phyloP scores from a whole-genome alignment of 2,888 invertebrate genomes.

The Catocala nupta region DNA sequence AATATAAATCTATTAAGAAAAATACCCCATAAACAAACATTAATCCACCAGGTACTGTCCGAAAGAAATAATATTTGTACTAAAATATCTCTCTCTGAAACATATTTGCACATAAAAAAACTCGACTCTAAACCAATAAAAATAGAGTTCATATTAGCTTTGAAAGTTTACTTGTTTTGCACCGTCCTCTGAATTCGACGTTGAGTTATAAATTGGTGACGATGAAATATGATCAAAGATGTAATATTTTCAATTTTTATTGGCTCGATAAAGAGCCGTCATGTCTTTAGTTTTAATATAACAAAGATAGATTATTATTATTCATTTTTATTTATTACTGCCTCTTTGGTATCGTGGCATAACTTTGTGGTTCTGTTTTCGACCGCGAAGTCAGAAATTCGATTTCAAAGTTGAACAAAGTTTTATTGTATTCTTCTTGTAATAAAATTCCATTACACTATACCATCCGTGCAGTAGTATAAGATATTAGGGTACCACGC shows the following conservation, averaged over 20 bases:
- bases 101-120: neutral
- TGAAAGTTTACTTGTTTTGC: neutral
- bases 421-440: too few relatives aligned
- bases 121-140: neutral
- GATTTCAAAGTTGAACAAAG: too few relatives aligned
- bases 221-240: constrained; percentile 9
- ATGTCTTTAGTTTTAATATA: too few relatives aligned
- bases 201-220: constrained; percentile 10
- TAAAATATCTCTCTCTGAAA: constrained; percentile 11
- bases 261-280: neutral
- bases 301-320: too few relatives aligned
- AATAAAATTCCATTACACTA: too few relatives aligned
- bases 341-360: too few relatives aligned
- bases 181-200: constrained; percentile 2
- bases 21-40: constrained; percentile 10
- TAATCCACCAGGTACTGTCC: constrained; percentile 7
- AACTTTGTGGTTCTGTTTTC: too few relatives aligned
- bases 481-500: too few relatives aligned
- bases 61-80: constrained; percentile 17
- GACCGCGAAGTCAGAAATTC: too few relatives aligned
- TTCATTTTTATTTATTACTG: too few relatives aligned
- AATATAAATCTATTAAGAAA: neutral
- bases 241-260: constrained; percentile 2
- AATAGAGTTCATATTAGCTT: constrained; percentile 2
- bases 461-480: too few relatives aligned